Conservation (phyloP, 2,888 invertebrate species). For the Candidula unifasciata region DNA sequence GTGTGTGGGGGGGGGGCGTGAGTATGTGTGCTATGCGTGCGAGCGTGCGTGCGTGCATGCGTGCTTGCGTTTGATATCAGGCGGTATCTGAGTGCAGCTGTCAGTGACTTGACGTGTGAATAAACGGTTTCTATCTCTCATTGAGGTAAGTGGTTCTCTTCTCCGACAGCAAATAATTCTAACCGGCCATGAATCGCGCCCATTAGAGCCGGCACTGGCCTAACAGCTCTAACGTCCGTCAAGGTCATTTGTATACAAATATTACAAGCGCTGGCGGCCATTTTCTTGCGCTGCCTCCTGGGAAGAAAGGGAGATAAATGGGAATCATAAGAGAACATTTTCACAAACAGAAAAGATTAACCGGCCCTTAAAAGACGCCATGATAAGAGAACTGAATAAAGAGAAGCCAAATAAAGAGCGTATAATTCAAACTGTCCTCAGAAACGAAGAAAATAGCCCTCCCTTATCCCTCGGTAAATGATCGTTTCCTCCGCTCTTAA, state of each 20-base stretch:
- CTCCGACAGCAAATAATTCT: background rate
- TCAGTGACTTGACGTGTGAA: background rate
- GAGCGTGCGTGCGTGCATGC: too few species aligned
- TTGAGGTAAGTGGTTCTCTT: background rate
- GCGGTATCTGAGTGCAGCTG: background rate
- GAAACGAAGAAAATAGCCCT: slow-evolving; percentile 26
- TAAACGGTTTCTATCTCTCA: background rate
- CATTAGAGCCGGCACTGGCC: background rate
- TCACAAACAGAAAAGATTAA: slow-evolving; percentile 47
- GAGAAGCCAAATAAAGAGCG: slow-evolving; percentile 40
- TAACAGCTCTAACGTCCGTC: background rate
- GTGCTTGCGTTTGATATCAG: too few species aligned
- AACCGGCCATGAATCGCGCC: background rate
- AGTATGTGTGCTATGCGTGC: too few species aligned
- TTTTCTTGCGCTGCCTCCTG: slow-evolving; percentile 15
- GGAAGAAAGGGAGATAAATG: slow-evolving; percentile 41
- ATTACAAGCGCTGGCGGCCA: slow-evolving; percentile 20
- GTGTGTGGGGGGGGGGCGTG: too few species aligned
- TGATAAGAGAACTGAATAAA: slow-evolving; percentile 37
- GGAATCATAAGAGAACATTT: slow-evolving; percentile 43
- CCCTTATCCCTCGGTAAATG: slow-evolving; percentile 42
- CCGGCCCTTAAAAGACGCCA: slow-evolving; percentile 39
- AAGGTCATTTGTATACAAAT: slow-evolving; percentile 23
- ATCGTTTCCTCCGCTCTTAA: slow-evolving; percentile 41
- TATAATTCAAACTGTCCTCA: slow-evolving; percentile 46